Evolutionary conservation across 2,888 invertebrate genomes (phyloP).

Genomic region (Oligia strigilis): DNA sequence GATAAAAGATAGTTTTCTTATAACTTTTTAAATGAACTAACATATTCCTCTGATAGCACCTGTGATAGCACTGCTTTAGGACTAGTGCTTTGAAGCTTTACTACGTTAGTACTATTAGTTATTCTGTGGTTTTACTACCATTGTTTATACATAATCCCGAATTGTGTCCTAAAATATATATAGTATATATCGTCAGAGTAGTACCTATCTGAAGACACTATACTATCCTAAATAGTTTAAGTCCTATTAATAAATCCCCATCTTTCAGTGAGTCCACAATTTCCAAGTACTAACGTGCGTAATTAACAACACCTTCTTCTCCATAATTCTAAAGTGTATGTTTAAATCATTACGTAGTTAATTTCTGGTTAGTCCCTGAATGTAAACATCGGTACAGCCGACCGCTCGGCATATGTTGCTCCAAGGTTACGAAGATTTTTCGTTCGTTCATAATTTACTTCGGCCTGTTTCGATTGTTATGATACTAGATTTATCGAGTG

Average conservation of each 20-base stretch:
- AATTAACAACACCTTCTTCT: conserved; percentile 35
- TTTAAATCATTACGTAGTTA: conserved; percentile 65
- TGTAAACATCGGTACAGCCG: conserved; percentile 62
- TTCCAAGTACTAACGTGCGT: conserved; percentile 1
- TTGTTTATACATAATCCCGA: neutral
- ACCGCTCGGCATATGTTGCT: conserved; percentile 63
- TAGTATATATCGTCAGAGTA: neutral
- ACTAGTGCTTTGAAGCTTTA: neutral
- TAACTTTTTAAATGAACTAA: neutral
- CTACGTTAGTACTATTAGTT: neutral
- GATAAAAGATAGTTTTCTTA: neutral
- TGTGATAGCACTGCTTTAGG: neutral
- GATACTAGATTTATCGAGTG: conserved; percentile 84
- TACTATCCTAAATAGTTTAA: neutral
- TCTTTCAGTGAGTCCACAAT: neutral
- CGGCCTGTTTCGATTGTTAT: conserved; percentile 78
- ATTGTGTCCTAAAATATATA: neutral
- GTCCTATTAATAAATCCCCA: neutral
- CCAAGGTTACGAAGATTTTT: conserved; percentile 75
- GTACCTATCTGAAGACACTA: neutral
- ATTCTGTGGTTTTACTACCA: neutral
- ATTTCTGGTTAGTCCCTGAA: conserved; percentile 68
- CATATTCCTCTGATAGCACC: neutral
- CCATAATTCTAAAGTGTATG: conserved; percentile 57
- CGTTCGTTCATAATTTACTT: conserved; percentile 74